Conservation (phyloP, 2,888 invertebrate species). For the Sisyra nigra region DNA sequence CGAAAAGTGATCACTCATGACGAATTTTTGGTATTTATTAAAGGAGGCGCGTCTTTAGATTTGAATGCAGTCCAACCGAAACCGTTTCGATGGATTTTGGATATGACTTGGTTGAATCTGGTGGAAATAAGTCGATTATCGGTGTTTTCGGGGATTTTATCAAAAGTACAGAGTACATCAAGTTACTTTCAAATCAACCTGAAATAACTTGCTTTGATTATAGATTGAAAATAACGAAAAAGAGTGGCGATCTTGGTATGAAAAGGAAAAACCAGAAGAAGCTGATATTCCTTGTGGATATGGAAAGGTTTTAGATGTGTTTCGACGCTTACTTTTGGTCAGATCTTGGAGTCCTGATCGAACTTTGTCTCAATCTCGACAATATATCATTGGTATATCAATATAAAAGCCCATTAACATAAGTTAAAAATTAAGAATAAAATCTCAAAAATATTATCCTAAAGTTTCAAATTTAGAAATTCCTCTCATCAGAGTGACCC, state of each 20-base stretch:
- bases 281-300: conserved; percentile 85
- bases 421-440: not conserved
- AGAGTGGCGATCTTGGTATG: conserved; percentile 84
- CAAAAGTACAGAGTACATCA: conserved; percentile 36
- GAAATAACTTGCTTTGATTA: not conserved
- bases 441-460: conserved; percentile 2
- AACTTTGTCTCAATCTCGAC: conserved; percentile 82
- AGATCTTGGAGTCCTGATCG: conserved; percentile 93
- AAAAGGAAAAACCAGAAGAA: conserved; percentile 83
- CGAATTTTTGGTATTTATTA: conserved; percentile 90
- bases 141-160: conserved; percentile 62
- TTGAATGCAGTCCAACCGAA: conserved; percentile 84
- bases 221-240: conserved; percentile 71
- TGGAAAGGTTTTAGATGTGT: conserved; percentile 70
- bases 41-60: conserved; percentile 89
- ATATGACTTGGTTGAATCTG: conserved; percentile 90
- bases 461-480: not conserved
- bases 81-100: conserved; percentile 88
- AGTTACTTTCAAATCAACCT: too few species aligned
- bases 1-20: conserved; percentile 66
- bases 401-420: not conserved
- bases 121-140: conserved; percentile 81
- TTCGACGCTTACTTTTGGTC: conserved; percentile 67
- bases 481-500: too few species aligned
- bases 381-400: conserved; percentile 65